Conservation (phyloP, 2,888 invertebrate species). For the Hololepta plana region DNA sequence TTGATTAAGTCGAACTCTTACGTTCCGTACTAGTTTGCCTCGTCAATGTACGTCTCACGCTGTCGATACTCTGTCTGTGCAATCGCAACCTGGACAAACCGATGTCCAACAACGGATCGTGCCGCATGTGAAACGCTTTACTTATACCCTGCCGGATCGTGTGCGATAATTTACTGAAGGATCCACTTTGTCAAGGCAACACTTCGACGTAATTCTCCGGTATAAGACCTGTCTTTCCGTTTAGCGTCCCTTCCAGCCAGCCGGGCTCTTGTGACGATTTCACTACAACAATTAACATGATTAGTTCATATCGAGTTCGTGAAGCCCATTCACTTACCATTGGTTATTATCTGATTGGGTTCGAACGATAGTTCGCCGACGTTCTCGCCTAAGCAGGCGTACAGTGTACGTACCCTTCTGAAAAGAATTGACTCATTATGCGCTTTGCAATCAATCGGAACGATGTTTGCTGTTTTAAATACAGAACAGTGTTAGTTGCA, state of each 20-base stretch:
- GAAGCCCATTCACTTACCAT: conserved; percentile 50
- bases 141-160: conserved; percentile 21
- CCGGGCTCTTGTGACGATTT: conserved; percentile 87
- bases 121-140: conserved; percentile 20
- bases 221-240: conserved; percentile 82
- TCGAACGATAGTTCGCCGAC: conserved; percentile 95
- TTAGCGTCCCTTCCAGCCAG: conserved; percentile 89
- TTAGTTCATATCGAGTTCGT: background rate
- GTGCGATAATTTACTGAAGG: conserved; percentile 22
- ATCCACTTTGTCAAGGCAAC: conserved; percentile 39
- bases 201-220: conserved; percentile 94
- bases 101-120: conserved; percentile 6
- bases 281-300: conserved; percentile 35
- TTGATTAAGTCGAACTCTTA: conserved; percentile 23
- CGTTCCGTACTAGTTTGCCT: conserved; percentile 18
- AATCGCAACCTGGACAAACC: conserved; percentile 13
- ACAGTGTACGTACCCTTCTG: conserved; percentile 82
- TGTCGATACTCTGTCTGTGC: conserved; percentile 22
- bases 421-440: conserved; percentile 15
- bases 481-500: too few species aligned
- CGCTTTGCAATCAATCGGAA: too few species aligned
- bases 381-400: conserved; percentile 91
- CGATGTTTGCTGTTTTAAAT: too few species aligned
- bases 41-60: conserved; percentile 13
- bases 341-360: conserved; percentile 94